A percentile compares a stretch with the other conserved stretches of the same genome.
Conservation (phyloP, 2,797 vertebrate genomes). For the Dermochelys coriacea region DNA sequence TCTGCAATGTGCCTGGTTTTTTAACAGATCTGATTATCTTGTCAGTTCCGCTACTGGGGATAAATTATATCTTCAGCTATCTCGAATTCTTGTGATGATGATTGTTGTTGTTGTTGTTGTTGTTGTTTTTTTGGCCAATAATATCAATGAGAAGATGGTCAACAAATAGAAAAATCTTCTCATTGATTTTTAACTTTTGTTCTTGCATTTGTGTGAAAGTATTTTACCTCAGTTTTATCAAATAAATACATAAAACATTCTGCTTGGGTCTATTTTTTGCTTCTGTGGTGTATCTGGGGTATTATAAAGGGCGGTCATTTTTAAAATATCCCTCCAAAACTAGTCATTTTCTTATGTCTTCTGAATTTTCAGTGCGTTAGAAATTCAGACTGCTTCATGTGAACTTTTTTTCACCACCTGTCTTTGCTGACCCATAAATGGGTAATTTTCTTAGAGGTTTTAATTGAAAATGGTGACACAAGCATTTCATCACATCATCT, state of each 20-base stretch:
- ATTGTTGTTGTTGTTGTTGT: no score
- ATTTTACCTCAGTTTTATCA: not conserved
- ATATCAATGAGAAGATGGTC: not conserved
- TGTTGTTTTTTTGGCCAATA: not conserved
- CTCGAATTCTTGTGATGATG: not conserved
- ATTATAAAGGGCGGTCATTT: not conserved
- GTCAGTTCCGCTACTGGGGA: not conserved
- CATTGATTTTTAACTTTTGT: not conserved
- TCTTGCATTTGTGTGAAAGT: not conserved
- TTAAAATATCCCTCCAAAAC: not conserved
- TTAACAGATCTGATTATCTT: not conserved
- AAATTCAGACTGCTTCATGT: not conserved
- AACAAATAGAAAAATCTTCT: no score
- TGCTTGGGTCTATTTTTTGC: not conserved
- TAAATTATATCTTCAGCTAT: not conserved
- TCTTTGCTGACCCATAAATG: not conserved
- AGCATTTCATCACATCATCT: not conserved
- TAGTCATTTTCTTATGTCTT: not conserved
- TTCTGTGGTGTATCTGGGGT: not conserved
- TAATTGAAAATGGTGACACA: not conserved
- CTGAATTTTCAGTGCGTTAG: not conserved
- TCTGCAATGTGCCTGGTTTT: not conserved
- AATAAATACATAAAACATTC: not conserved
- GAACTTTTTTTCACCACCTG: not conserved
- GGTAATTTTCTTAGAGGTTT: not conserved